Conservation (phyloP, 2,113 vertebrate genomes). For the Tinamus guttatus region DNA sequence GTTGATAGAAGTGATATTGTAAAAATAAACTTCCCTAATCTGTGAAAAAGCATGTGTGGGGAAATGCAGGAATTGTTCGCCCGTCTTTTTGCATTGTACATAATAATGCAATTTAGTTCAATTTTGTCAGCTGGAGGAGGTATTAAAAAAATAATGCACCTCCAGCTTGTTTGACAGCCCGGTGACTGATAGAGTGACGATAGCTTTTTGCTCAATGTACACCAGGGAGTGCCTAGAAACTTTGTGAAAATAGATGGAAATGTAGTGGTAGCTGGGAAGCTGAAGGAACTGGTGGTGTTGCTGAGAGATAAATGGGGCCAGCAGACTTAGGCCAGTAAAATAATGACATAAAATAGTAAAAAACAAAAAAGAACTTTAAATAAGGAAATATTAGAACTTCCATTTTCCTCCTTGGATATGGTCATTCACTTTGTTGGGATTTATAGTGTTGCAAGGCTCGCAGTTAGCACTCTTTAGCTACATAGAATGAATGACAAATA, state of each 20-base stretch:
- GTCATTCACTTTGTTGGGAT: not conserved
- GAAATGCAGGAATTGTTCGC: not conserved
- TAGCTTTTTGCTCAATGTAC: not conserved
- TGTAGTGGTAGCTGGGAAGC: not conserved
- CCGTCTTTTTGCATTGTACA: not conserved
- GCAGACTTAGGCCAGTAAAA: not conserved
- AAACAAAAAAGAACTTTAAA: not conserved
- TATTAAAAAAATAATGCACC: not conserved
- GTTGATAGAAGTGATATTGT: not conserved
- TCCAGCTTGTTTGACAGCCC: not conserved
- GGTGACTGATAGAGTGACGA: not conserved
- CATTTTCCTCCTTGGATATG: not conserved
- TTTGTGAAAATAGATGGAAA: not conserved
- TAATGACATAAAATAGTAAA: not conserved
- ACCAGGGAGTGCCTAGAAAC: not conserved
- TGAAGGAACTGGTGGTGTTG: not conserved
- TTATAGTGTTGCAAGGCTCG: not conserved
- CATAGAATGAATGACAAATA: not conserved
- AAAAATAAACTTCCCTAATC: not conserved
- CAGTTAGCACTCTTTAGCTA: not conserved
- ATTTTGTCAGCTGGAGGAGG: not conserved
- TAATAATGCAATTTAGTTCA: conserved; percentile 1
- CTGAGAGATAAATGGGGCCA: not conserved
- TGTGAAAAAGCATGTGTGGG: not conserved
- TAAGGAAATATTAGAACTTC: not conserved